Base-by-base conservation (phyloP, 23 tunicate genomes). In the Oikopleura dioica region DNA sequence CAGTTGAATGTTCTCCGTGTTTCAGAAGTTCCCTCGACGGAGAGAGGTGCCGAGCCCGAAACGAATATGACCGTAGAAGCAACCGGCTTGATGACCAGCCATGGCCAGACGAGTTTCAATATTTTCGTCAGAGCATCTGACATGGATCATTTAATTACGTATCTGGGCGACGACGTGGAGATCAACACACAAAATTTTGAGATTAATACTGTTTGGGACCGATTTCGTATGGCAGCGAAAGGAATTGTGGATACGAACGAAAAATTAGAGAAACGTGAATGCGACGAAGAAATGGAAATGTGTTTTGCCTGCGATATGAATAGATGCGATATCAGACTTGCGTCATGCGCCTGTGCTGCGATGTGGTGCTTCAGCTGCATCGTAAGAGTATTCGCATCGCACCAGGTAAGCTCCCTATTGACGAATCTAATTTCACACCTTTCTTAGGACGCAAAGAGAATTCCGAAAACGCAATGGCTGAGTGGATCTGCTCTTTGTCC, bases 71-170 rank as follows among this genome's bases (percentile, higher is more conserved):
- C 72, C 32, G 26, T 63, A 12, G 29, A 16, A 63, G 72, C 26
- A 16, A 63, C 72, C 2, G 72, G 30, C 2, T n/a, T n/a, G n/a
- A n/a, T n/a, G n/a, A n/a, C n/a, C n/a, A n/a, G n/a, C n/a, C n/a
- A n/a, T n/a, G 72, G 72, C 29, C 4, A 63, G 26, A 63, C 72
- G 2, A 63, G 33, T 2, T 63, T 63, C 33, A 63, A 28, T 16
- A 63, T 63, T 63, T 63, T 63, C 26, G 26, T 63, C 26, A 63
- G 26, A 63, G 72, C 33, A 16, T 63, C 72, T 31, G 72, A 63
- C 4, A 12, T 63, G 5, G 32, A 63, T 2, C 30, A 63, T 21
- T 63, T 63, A 12, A 63, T 12, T 2, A 2, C 5, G 2, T 21
- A 16, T 21, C 29, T 63, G 4, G 5, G 33, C 29, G 72, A 9